These are phyloP conservation scores for Onychostoma macrolepis DNA, from an alignment of 2,113 vertebrate species.

Conservation along the genomic window DNA sequence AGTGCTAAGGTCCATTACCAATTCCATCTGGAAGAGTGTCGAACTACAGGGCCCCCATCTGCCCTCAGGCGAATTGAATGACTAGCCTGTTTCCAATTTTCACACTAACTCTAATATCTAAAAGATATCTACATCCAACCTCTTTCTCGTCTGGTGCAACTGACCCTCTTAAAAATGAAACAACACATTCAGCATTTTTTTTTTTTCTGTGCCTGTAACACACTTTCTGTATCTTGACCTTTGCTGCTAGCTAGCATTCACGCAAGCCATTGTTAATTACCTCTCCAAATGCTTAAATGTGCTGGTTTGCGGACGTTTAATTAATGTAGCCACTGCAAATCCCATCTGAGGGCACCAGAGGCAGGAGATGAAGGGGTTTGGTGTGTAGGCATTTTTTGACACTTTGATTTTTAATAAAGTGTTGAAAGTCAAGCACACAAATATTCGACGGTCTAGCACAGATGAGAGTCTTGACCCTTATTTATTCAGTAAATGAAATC, in stretches of 20 bases:
- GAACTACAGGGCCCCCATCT: conserved; percentile 42
- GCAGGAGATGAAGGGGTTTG: neutral
- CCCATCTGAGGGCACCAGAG: neutral
- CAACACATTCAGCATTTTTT: conserved; percentile 28
- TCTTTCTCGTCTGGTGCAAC: neutral
- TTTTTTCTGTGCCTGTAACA: conserved; percentile 13
- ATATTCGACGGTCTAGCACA: conserved; percentile 2
- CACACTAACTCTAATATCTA: conserved; percentile 47
- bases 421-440: conserved; percentile 39
- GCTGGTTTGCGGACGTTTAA: conserved; percentile 44
- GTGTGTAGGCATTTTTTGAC: conserved; percentile 18
- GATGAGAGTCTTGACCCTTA: neutral
- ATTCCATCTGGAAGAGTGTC: conserved; percentile 55
- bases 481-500: conserved; percentile 30
- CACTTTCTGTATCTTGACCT: conserved; percentile 43
- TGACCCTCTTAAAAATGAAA: conserved; percentile 45
- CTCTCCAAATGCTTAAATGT: conserved; percentile 32
- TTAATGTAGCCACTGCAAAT: conserved; percentile 54
- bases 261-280: conserved; percentile 53
- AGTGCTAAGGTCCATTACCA: conserved; percentile 28
- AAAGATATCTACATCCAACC: conserved; percentile 37
- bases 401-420: conserved; percentile 32
- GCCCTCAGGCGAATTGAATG: conserved; percentile 55
- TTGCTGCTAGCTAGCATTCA: conserved; percentile 6
- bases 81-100: conserved; percentile 58